Base-by-base conservation (phyloP, 2,888 invertebrate genomes). In the Cryptocheilus praepositus region DNA sequence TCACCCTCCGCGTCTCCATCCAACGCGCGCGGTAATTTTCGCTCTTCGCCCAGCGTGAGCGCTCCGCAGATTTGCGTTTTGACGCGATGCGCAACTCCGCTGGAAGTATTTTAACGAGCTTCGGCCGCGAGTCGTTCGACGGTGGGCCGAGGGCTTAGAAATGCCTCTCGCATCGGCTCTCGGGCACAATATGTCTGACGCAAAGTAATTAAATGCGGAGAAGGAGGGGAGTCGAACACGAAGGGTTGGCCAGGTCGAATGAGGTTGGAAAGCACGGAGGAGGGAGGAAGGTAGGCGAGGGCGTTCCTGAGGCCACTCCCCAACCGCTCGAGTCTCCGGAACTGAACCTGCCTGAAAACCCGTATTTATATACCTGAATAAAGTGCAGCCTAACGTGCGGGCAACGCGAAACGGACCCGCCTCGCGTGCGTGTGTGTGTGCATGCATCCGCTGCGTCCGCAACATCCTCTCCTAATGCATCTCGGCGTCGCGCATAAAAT, bases 231-330 rank as follows among this genome's bases (percentile, higher is more conserved):
- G 57, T 59, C 52, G 44, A 61, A 64, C 44, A 60, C 59, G 73
- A 71, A 79, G 73, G 70, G 74, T 61, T 66, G 71, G 63, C 67
- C 71, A 67, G 67, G 56, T 65, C 45, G 65, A 51, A 67, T 58
- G 59, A 70, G 66, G 57, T 46, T 4, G 11, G 67, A 68, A 46
- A 68, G 64, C 61, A 71, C 73, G 73, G 68, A 72, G 74, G 59
- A 45, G 72, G 77, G 76, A 69, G 77, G 80, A 79, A 75, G 80
- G 81, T 76, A 73, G 36, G 79, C 78, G 83, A 83, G 81, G 86
- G 86, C 86, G 86, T 85, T 83, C 81, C 83, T 83, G 63, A 81
- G 76, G 86, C 86, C 86, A 86, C 85, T 86, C 86, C 86, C 86
- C 82, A 72, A 64, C 76, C 71, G 68, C 73, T 45, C 16, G 46